Evolutionary conservation across 2,113 vertebrate species (phyloP).

Genomic region (Argyrosomus japonicus): DNA sequence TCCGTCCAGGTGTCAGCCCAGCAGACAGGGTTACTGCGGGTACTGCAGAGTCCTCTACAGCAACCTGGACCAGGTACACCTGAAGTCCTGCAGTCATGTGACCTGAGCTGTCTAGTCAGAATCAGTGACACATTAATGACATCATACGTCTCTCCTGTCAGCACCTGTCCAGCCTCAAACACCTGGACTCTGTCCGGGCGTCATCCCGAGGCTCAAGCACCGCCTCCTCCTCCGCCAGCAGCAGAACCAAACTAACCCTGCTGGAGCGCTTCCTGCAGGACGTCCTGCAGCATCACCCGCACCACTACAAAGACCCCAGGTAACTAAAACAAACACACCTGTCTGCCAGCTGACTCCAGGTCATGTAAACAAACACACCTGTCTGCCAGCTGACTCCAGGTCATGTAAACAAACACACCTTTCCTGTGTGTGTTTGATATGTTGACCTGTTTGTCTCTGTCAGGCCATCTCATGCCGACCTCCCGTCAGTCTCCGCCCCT

Average conservation of each 20-base stretch:
- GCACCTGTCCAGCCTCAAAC: constrained; percentile 91
- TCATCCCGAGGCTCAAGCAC: constrained; percentile 76
- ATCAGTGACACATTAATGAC: background rate
- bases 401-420: background rate
- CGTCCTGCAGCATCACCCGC: constrained; percentile 90
- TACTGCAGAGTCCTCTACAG: constrained; percentile 90
- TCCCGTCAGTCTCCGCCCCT: constrained; percentile 71
- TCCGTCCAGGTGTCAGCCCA: constrained; percentile 76
- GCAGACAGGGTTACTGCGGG: constrained; percentile 91
- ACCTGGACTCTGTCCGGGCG: constrained; percentile 85
- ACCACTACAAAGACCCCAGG: constrained; percentile 77
- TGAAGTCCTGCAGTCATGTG: background rate
- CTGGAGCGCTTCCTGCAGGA: constrained; percentile 95
- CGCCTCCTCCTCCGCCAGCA: constrained; percentile 66
- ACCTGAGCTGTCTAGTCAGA: background rate
- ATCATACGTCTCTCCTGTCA: constrained; percentile 57
- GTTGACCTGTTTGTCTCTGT: background rate
- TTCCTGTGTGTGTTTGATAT: background rate
- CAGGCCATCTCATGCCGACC: constrained; percentile 89
- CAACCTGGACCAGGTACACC: constrained; percentile 90
- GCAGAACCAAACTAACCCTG: constrained; percentile 78
- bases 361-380: background rate
- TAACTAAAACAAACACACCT: constrained; percentile 66
- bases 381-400: background rate
- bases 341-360: background rate